A percentile compares a stretch with the other conserved stretches of the same genome.
phyloP scores from a whole-genome alignment of 2,113 vertebrate genomes.

The Proteles cristata region DNA sequence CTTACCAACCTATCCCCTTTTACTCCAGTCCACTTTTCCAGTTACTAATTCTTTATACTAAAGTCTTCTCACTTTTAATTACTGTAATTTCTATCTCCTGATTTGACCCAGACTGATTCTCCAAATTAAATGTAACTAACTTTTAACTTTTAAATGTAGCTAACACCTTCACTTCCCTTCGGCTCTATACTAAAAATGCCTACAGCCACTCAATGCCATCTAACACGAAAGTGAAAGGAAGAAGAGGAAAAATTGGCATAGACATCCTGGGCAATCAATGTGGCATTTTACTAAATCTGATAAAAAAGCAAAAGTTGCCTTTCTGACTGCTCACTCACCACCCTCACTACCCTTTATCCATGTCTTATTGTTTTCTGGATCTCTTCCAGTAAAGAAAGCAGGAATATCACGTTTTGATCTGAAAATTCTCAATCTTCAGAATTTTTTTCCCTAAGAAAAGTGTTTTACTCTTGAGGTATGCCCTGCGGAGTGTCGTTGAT shows the following conservation, averaged over 20 bases:
- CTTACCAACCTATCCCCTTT: background rate
- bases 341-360: background rate
- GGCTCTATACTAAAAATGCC: background rate
- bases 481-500: background rate
- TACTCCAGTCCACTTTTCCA: background rate
- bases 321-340: accelerated
- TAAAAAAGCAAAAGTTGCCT: background rate
- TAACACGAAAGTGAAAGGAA: background rate
- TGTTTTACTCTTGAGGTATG: background rate
- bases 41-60: background rate
- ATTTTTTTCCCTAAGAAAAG: too few relatives aligned
- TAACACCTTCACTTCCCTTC: background rate
- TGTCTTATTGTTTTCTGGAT: background rate
- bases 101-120: background rate
- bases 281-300: background rate
- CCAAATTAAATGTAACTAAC: background rate
- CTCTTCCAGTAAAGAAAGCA: background rate
- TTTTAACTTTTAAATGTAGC: background rate
- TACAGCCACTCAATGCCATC: too few relatives aligned
- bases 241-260: background rate
- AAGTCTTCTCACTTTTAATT: background rate
- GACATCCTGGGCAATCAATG: slow-evolving; percentile 60
- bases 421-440: background rate
- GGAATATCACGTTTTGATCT: background rate
- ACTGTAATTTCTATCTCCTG: background rate